Evolutionary conservation across 92 coral and sea anemone genomes (phyloP).

Genomic region (Palythoa grandiflora): DNA sequence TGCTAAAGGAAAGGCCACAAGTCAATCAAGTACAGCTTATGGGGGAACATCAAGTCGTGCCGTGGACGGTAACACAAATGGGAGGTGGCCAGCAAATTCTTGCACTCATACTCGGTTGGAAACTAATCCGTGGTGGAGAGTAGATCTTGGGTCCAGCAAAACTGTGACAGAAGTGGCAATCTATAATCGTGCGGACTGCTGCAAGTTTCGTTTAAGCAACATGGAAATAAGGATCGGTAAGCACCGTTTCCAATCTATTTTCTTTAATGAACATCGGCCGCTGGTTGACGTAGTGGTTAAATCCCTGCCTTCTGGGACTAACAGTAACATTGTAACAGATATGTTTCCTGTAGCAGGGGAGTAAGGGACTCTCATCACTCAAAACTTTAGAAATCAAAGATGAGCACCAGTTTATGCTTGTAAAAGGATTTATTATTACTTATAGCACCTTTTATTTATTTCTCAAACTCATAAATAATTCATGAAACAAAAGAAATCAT

Average conservation of each 20-base stretch:
- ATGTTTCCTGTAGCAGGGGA: no score
- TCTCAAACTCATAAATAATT: no score
- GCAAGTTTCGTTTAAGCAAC: neutral
- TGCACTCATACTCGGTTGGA: neutral
- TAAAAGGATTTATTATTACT: no score
- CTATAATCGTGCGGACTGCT: conserved; percentile 13
- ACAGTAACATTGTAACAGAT: no score
- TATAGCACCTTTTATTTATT: no score
- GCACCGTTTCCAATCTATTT: neutral
- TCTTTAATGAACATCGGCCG: neutral
- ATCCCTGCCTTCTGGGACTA: no score
- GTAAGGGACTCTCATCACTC: no score
- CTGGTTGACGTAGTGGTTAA: neutral
- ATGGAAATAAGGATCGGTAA: conserved; percentile 28
- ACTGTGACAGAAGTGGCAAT: neutral
- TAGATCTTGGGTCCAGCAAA: neutral
- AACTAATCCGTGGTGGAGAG: no score
- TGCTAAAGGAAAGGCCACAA: no score
- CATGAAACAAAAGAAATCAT: no score
- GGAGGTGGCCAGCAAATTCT: neutral
- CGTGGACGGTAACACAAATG: conserved; percentile 12
- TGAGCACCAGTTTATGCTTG: no score
- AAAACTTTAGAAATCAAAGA: no score
- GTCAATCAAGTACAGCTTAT: neutral
- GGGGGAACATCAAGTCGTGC: conserved; percentile 14